Conservation (phyloP, 2,113 vertebrate species). For the Chloroceryle aenea region DNA sequence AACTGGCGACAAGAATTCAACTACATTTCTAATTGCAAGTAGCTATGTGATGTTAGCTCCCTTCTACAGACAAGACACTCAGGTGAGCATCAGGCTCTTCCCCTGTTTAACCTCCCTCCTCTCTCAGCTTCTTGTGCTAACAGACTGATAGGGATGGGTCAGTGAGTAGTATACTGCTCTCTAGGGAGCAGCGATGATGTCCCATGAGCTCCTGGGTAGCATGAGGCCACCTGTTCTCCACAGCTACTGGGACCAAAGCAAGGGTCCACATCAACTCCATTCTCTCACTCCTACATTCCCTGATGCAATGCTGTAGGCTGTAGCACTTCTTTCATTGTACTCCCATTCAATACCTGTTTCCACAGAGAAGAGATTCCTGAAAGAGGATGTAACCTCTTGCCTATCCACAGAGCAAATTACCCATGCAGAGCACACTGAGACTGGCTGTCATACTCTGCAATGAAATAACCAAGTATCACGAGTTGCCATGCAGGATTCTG, state of each 20-base stretch:
- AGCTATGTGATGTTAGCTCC: neutral
- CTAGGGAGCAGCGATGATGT: neutral
- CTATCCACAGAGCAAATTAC: neutral
- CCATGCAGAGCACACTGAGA: neutral
- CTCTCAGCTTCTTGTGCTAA: neutral
- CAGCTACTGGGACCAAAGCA: neutral
- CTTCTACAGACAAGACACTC: neutral
- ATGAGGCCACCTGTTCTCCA: neutral
- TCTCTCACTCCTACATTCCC: neutral
- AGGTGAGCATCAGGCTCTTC: fast-evolving
- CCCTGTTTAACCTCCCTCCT: neutral
- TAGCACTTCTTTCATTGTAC: neutral
- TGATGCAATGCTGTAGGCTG: neutral
- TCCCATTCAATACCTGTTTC: neutral
- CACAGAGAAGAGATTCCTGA: neutral
- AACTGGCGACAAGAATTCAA: neutral
- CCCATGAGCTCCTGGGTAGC: neutral
- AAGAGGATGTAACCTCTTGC: neutral
- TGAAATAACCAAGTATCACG: neutral
- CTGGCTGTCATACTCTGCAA: neutral
- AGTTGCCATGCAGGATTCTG: neutral
- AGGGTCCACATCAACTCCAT: neutral
- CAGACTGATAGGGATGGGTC: neutral
- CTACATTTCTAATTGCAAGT: neutral
- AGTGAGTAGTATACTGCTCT: neutral